Conservation (phyloP, 1,140 invertebrate species). For the Littorina saxatilis region DNA sequence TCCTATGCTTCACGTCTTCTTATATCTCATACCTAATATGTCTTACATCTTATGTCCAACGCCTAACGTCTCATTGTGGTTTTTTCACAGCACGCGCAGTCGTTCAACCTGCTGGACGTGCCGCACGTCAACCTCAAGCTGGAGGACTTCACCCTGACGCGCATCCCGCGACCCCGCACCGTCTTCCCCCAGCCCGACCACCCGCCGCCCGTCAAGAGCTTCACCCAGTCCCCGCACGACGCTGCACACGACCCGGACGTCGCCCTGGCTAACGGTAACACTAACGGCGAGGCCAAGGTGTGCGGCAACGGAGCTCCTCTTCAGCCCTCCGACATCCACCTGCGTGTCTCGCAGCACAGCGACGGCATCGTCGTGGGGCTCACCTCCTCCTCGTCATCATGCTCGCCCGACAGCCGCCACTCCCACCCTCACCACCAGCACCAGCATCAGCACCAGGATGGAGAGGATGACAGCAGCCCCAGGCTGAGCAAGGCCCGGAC, state of each 20-base stretch:
- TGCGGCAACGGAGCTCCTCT: neutral
- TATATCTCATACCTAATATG: too few species aligned
- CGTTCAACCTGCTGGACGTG: slow-evolving; percentile 52
- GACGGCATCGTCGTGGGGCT: slow-evolving; percentile 46
- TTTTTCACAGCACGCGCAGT: slow-evolving; percentile 42
- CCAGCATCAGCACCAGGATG: too few species aligned
- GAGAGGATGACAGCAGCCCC: too few species aligned
- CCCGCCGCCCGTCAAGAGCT: neutral
- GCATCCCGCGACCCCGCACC: slow-evolving; percentile 51
- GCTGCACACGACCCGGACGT: neutral
- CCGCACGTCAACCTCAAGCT: slow-evolving; percentile 58
- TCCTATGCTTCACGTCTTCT: too few species aligned
- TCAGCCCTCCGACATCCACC: slow-evolving; percentile 39
- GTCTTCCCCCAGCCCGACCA: slow-evolving; percentile 43
- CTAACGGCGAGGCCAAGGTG: neutral
- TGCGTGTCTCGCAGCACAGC: slow-evolving; percentile 38
- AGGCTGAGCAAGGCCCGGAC: neutral
- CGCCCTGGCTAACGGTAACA: neutral
- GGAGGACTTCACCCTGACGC: slow-evolving; percentile 56
- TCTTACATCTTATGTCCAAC: too few species aligned
- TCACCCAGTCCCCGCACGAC: neutral
- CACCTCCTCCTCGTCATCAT: neutral
- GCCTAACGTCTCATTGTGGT: too few species aligned
- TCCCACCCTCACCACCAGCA: too few species aligned
- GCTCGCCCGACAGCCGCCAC: neutral